Evolutionary conservation across 2,113 vertebrate species (phyloP).

Genomic region (Muntiacus reevesi): DNA sequence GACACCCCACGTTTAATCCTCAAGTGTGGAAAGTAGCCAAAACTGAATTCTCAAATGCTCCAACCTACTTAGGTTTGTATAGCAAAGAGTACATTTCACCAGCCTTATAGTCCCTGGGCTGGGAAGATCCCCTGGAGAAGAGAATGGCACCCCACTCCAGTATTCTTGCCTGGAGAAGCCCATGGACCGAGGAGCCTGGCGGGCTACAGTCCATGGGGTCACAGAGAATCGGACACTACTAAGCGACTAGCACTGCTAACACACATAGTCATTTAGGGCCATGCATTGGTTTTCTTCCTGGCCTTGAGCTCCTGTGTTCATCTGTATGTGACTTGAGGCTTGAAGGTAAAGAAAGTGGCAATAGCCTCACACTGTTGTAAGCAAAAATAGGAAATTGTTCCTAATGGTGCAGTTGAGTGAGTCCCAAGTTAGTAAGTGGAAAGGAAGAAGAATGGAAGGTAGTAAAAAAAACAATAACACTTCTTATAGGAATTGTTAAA

Average conservation of each 20-base stretch:
- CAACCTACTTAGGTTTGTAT: neutral
- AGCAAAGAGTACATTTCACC: neutral
- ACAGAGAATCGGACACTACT: rapidly evolving
- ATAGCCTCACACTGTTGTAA: neutral
- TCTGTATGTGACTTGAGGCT: constrained; percentile 1
- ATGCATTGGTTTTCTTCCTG: neutral
- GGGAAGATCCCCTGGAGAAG: neutral
- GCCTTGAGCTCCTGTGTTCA: neutral
- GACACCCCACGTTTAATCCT: neutral
- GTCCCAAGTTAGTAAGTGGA: neutral
- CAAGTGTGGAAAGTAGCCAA: neutral
- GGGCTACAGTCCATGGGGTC: neutral
- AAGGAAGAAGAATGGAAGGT: neutral
- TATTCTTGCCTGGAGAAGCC: neutral
- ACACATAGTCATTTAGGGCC: neutral
- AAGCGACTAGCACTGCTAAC: neutral
- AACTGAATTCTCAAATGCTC: constrained; percentile 18
- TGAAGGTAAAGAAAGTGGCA: neutral
- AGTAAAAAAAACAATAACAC: neutral
- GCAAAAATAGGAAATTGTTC: neutral
- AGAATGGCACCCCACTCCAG: neutral
- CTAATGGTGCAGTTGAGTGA: neutral
- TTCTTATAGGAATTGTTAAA: neutral
- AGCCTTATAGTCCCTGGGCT: neutral
- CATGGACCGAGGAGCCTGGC: neutral